phyloP scores from a whole-genome alignment of 2,113 vertebrate species.

The Cryptoleucopteryx plumbea region DNA sequence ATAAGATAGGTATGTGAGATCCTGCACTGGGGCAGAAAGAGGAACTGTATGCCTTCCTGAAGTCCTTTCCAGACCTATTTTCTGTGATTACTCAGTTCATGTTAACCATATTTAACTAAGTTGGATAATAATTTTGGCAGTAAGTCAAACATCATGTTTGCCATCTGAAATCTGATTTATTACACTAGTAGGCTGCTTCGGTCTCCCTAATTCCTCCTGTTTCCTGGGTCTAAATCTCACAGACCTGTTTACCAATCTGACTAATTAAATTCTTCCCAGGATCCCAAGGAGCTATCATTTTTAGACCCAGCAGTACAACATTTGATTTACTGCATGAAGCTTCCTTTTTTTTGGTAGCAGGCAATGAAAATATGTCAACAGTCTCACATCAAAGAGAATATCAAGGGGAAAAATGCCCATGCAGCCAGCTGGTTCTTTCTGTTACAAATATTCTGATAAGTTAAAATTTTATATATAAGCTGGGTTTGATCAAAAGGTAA shows the following conservation, averaged over 20 bases:
- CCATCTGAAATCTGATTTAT: not conserved
- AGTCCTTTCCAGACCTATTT: not conserved
- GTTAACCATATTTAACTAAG: not conserved
- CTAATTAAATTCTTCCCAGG: not conserved
- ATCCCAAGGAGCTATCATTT: not conserved
- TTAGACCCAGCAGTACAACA: not conserved
- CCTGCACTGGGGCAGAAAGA: accelerated
- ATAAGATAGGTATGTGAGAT: not conserved
- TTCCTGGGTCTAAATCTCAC: not conserved
- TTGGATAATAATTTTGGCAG: not conserved
- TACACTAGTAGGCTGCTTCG: not conserved
- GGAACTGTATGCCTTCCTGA: not conserved
- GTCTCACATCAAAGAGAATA: not conserved
- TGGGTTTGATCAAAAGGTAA: too few species aligned
- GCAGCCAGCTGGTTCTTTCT: not conserved
- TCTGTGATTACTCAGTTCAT: not conserved
- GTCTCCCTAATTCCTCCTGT: not conserved
- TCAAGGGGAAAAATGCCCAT: not conserved
- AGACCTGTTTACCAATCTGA: not conserved
- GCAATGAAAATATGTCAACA: not conserved
- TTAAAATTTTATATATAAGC: too few species aligned
- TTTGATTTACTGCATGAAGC: not conserved
- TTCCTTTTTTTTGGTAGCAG: not conserved
- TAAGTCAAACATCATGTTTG: not conserved
- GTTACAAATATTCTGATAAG: too few species aligned